Evolutionary conservation across 2,888 invertebrate species (phyloP).

Genomic region (Acanthosoma haemorrhoidale): DNA sequence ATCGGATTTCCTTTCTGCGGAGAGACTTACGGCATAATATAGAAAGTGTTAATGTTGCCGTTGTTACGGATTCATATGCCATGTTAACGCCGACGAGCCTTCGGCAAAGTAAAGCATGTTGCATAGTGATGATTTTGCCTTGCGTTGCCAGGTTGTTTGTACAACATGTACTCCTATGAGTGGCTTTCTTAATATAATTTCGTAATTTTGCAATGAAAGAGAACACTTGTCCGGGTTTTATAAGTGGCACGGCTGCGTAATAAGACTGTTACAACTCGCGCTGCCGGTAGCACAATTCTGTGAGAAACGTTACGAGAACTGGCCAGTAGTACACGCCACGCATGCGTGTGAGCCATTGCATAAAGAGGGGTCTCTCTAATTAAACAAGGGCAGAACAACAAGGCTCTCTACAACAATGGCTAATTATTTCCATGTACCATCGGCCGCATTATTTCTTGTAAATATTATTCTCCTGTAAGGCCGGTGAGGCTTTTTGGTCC

Average conservation of each 20-base stretch:
- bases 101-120: no score
- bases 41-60: no score
- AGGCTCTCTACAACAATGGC: neutral
- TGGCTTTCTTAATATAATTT: no score
- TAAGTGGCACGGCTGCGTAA: neutral
- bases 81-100: no score
- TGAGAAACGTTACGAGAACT: neutral
- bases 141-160: no score
- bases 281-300: neutral
- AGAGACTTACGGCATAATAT: no score
- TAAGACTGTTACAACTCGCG: no score
- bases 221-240: neutral
- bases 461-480: neutral
- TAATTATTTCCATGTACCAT: slow-evolving; percentile 5
- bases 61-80: no score
- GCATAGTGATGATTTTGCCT: no score
- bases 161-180: no score
- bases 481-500: neutral
- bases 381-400: neutral
- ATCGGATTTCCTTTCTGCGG: no score
- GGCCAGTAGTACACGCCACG: neutral
- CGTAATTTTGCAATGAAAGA: neutral
- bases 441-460: neutral
- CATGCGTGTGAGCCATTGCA: slow-evolving; percentile 12
- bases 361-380: neutral